phyloP scores from a whole-genome alignment of 2,797 vertebrate genomes.

The Notolabrus celidotus region DNA sequence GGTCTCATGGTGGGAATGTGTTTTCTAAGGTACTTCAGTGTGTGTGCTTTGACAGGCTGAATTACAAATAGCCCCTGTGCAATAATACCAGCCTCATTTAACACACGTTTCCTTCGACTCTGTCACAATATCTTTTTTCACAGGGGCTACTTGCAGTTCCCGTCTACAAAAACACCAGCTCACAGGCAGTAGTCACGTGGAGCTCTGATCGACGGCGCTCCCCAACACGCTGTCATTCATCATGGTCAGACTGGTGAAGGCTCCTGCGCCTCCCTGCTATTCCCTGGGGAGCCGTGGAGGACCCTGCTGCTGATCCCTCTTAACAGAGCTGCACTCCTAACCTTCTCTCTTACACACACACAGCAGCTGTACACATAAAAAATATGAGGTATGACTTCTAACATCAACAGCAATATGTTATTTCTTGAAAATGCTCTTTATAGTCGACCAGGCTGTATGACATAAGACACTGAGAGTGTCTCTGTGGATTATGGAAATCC shows the following conservation, averaged over 20 bases:
- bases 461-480: not conserved
- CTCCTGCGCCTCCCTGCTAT: slow-evolving; percentile 22
- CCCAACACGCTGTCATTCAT: slow-evolving; percentile 55
- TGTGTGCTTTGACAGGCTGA: slow-evolving; percentile 36
- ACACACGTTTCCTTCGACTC: slow-evolving; percentile 44
- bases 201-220: slow-evolving; percentile 37
- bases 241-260: slow-evolving; percentile 27
- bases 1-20: slow-evolving; percentile 3
- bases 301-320: slow-evolving; percentile 52
- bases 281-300: slow-evolving; percentile 34
- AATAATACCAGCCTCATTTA: slow-evolving; percentile 49
- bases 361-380: slow-evolving; percentile 11
- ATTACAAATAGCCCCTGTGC: slow-evolving; percentile 49
- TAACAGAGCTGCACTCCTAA: slow-evolving; percentile 42
- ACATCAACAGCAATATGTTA: slow-evolving; percentile 7
- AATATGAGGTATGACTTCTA: slow-evolving; percentile 22
- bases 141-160: slow-evolving; percentile 47
- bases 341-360: slow-evolving; percentile 28
- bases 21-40: slow-evolving; percentile 11
- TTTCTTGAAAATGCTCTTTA: slow-evolving; percentile 7
- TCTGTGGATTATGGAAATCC: slow-evolving; percentile 20
- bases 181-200: slow-evolving; percentile 16
- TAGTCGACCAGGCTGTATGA: not conserved
- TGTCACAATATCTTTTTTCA: slow-evolving; percentile 63
- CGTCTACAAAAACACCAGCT: slow-evolving; percentile 8